Percentiles rank a stretch among this genome's conserved stretches.
Conservation (phyloP, 2,113 vertebrate genomes). For the Sinocyclocheilus anshuiensis region DNA sequence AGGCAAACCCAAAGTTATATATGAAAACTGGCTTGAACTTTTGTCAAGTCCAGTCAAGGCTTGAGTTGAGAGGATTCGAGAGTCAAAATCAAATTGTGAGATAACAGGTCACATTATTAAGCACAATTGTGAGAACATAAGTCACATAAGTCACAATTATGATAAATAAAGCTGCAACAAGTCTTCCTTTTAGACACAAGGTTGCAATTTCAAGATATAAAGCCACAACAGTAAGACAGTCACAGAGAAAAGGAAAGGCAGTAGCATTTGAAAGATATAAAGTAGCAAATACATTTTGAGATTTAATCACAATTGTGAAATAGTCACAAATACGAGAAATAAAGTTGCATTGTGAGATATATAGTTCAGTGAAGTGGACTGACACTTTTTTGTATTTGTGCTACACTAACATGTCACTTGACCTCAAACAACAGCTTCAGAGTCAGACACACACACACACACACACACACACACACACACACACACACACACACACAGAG, state of each 20-base stretch:
- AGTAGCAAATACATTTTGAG: not conserved
- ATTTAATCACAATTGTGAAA: not conserved
- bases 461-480: not conserved
- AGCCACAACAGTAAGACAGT: not conserved
- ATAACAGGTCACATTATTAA: not conserved
- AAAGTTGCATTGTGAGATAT: not conserved
- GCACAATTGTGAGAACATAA: not conserved
- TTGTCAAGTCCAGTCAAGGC: not conserved
- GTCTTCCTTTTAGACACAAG: not conserved
- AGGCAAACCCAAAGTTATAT: not conserved
- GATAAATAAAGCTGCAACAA: not conserved
- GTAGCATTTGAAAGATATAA: not conserved
- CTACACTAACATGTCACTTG: not conserved
- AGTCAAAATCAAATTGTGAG: not conserved
- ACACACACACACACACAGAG: conserved; percentile 21
- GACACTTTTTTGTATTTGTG: not conserved
- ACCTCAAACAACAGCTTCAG: not conserved
- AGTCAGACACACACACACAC: not conserved
- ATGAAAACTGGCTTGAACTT: not conserved
- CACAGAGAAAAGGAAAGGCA: not conserved
- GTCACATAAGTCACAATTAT: not conserved
- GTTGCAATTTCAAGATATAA: not conserved
- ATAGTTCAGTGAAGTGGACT: not conserved
- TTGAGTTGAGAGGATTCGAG: not conserved
- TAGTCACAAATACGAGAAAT: not conserved